These are phyloP conservation scores for Clunio marinus DNA, from an alignment of 2,888 invertebrate genomes.

Conservation along the genomic window DNA sequence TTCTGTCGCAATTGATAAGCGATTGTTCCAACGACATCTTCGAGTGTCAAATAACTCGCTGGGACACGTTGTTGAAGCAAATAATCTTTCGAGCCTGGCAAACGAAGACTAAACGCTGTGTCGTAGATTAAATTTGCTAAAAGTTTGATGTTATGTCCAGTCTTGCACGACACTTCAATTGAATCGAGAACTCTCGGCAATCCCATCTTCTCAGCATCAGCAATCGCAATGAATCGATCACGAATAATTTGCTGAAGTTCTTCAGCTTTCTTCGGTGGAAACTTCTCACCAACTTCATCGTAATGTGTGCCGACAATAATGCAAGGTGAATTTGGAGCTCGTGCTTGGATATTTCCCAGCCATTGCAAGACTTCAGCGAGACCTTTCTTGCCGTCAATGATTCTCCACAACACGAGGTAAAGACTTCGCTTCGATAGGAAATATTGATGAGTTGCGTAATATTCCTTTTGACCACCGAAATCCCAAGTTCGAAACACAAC, in stretches of 20 bases:
- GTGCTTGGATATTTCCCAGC: constrained; percentile 91
- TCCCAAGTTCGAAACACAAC: constrained; percentile 97
- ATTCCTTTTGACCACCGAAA: constrained; percentile 65
- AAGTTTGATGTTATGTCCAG: constrained; percentile 81
- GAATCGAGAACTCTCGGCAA: constrained; percentile 89
- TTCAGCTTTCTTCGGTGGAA: constrained; percentile 55
- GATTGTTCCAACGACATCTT: constrained; percentile 82
- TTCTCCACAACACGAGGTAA: constrained; percentile 92
- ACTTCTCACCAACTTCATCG: constrained; percentile 64
- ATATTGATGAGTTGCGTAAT: constrained; percentile 98
- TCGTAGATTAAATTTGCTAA: constrained; percentile 90
- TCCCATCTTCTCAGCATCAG: constrained; percentile 94
- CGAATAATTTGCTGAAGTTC: constrained; percentile 84
- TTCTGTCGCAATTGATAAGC: constrained; percentile 68
- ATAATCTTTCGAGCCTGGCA: constrained; percentile 86
- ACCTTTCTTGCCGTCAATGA: constrained; percentile 86
- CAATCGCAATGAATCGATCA: constrained; percentile 82
- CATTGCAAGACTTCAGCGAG: constrained; percentile 88
- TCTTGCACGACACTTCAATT: constrained; percentile 77
- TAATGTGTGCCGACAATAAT: constrained; percentile 96
- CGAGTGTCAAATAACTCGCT: constrained; percentile 88
- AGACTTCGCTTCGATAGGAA: constrained; percentile 92
- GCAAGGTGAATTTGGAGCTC: constrained; percentile 94
- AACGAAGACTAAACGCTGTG: constrained; percentile 83
- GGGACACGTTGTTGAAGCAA: constrained; percentile 92